Evolutionary conservation across 2,888 invertebrate genomes (phyloP).

Genomic region (Iphiclides podalirius): DNA sequence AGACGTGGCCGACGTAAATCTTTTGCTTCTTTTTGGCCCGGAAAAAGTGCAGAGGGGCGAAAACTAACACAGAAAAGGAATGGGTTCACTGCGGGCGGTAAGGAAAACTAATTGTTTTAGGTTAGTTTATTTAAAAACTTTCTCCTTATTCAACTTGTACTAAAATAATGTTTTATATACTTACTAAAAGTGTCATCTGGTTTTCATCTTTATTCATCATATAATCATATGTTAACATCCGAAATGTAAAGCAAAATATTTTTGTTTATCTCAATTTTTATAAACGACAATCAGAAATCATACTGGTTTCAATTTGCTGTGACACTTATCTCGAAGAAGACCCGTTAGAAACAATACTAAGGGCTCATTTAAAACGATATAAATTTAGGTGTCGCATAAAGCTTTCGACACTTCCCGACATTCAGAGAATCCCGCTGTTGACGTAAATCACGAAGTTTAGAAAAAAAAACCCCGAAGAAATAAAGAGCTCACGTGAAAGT

Average conservation of each 20-base stretch:
- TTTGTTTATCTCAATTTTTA: too few species aligned
- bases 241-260: too few species aligned
- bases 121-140: constrained; percentile 20
- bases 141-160: constrained; percentile 8
- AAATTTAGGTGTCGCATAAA: constrained; percentile 65
- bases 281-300: too few species aligned
- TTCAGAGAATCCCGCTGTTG: constrained; percentile 60
- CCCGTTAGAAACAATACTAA: constrained; percentile 43
- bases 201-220: too few species aligned
- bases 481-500: constrained; percentile 76
- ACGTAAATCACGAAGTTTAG: constrained; percentile 75
- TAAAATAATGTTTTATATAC: too few species aligned
- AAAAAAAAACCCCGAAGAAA: constrained; percentile 62
- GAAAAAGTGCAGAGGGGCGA: constrained; percentile 65
- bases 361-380: constrained; percentile 67
- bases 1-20: constrained; percentile 61
- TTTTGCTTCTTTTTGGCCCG: constrained; percentile 59
- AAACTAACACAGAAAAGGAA: constrained; percentile 65
- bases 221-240: too few species aligned
- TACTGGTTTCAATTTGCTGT: constrained; percentile 4
- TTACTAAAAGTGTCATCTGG: too few species aligned
- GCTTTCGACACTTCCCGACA: constrained; percentile 70
- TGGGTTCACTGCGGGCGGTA: constrained; percentile 51
- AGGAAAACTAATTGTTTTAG: constrained; percentile 64
- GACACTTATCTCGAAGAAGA: constrained; percentile 9